phyloP scores from a whole-genome alignment of 1,140 invertebrate species.

The Lasioglossum albipes region DNA sequence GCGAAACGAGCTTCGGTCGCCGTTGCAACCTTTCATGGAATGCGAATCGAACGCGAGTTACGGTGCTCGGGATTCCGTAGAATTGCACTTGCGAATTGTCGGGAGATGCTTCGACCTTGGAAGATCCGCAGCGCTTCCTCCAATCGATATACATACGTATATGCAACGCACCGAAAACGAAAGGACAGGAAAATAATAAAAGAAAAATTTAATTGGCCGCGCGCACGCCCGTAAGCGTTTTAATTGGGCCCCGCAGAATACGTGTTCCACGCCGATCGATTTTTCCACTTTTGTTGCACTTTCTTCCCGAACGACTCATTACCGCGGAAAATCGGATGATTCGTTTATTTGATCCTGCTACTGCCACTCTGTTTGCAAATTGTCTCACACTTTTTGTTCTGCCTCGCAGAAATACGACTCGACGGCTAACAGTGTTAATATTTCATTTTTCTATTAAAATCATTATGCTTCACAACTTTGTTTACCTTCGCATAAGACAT shows the following conservation, averaged over 20 bases:
- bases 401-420: too few species aligned
- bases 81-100: conserved; percentile 24
- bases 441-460: too few species aligned
- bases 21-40: conserved; percentile 61
- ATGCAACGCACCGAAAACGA: neutral
- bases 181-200: neutral
- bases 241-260: neutral
- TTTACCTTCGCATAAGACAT: too few species aligned
- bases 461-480: too few species aligned
- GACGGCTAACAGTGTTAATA: too few species aligned
- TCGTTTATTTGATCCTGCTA: too few species aligned
- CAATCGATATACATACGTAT: neutral
- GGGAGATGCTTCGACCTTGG: conserved; percentile 47
- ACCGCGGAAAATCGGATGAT: too few species aligned
- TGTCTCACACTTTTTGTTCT: too few species aligned
- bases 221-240: neutral
- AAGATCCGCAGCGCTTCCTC: neutral
- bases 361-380: too few species aligned
- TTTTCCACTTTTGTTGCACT: neutral
- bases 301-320: neutral
- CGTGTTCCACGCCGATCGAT: neutral
- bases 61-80: conserved; percentile 57
- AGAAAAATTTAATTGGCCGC: neutral
- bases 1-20: conserved; percentile 64
- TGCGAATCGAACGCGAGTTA: conserved; percentile 66